These are phyloP conservation scores for Thunnus maccoyii DNA, from an alignment of 2,113 vertebrate species.

Conservation along the genomic window DNA sequence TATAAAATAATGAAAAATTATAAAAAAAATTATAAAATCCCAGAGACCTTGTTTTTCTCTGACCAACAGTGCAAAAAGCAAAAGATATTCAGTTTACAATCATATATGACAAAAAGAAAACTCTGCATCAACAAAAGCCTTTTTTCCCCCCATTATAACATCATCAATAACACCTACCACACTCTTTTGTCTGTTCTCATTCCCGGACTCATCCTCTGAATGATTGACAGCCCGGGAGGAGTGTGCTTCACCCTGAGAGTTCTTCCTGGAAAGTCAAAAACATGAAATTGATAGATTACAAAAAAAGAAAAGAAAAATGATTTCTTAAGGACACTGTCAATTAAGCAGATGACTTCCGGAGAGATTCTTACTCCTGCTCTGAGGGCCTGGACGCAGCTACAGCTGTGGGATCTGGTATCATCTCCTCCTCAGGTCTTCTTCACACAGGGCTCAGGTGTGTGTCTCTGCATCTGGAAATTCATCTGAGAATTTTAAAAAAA, in stretches of 20 bases:
- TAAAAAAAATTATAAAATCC: too few relatives aligned
- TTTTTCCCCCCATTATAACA: too few relatives aligned
- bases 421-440: slow-evolving; percentile 84
- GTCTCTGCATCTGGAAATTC: slow-evolving; percentile 42
- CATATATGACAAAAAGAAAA: too few relatives aligned
- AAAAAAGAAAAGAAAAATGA: background rate
- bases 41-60: too few relatives aligned
- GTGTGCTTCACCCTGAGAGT: slow-evolving; percentile 73
- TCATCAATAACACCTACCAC: slow-evolving; percentile 76
- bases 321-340: background rate
- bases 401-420: slow-evolving; percentile 89
- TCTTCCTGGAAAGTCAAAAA: slow-evolving; percentile 71
- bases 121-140: too few relatives aligned
- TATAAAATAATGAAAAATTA: too few relatives aligned
- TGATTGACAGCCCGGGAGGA: slow-evolving; percentile 79
- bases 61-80: too few relatives aligned
- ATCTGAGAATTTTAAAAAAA: background rate
- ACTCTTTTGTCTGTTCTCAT: slow-evolving; percentile 84
- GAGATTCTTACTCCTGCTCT: slow-evolving; percentile 83
- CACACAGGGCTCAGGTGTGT: slow-evolving; percentile 48
- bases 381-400: slow-evolving; percentile 72
- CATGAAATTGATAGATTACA: background rate
- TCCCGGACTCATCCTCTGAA: slow-evolving; percentile 82
- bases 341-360: background rate
- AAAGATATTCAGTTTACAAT: too few relatives aligned